Conservation (phyloP, 2,797 vertebrate species). For the Microchirus variegatus region DNA sequence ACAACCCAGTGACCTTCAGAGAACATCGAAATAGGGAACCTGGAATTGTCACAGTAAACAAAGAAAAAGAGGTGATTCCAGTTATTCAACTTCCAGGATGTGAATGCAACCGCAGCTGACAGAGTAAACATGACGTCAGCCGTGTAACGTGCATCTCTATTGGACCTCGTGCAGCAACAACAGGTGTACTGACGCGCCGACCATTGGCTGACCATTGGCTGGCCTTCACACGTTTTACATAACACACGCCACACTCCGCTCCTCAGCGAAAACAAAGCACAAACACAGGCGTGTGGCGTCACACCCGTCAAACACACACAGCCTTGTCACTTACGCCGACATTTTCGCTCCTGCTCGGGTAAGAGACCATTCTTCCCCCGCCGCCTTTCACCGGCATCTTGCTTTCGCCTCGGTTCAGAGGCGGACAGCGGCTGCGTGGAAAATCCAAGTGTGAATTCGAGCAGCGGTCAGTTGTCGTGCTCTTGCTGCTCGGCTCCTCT, state of each 20-base stretch:
- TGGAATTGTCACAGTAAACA: too few species aligned
- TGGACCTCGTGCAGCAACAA: conserved; percentile 29
- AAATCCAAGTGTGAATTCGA: not conserved
- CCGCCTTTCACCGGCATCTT: conserved; percentile 81
- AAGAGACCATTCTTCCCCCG: conserved; percentile 66
- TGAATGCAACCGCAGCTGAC: too few species aligned
- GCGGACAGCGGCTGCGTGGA: not conserved
- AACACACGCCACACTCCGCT: not conserved
- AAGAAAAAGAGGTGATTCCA: too few species aligned
- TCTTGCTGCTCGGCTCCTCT: not conserved
- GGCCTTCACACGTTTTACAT: not conserved
- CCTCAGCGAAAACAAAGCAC: too few species aligned
- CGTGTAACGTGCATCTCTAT: conserved; percentile 1
- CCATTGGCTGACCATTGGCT: conserved; percentile 34
- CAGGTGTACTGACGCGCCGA: conserved; percentile 38
- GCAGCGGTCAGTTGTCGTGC: not conserved
- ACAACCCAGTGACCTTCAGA: too few species aligned
- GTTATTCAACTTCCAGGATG: too few species aligned
- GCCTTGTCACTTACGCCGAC: conserved; percentile 68
- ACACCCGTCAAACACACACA: not conserved
- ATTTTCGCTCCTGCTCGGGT: conserved; percentile 66
- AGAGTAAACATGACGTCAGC: too few species aligned
- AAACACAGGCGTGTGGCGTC: not conserved
- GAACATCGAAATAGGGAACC: too few species aligned
- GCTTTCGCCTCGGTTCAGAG: conserved; percentile 16